A percentile compares a stretch with the other conserved stretches of the same genome.
phyloP scores from a whole-genome alignment of 2,888 invertebrate genomes.

The Lydus trimaculatus region DNA sequence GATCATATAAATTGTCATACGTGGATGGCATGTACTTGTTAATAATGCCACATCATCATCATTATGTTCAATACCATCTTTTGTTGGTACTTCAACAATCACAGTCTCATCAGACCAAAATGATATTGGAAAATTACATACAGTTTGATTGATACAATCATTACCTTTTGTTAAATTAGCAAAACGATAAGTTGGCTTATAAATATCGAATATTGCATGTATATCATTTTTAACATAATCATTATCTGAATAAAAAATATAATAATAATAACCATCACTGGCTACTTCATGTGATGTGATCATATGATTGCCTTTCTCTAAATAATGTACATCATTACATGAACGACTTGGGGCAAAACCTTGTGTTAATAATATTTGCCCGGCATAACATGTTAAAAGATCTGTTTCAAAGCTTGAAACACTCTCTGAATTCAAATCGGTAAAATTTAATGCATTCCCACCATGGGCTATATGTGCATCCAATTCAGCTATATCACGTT shows the following conservation, averaged over 20 bases:
- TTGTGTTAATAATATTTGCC: constrained; percentile 76
- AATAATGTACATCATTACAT: constrained; percentile 74
- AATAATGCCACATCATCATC: constrained; percentile 76
- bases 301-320: constrained; percentile 74
- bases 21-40: constrained; percentile 80
- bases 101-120: constrained; percentile 81
- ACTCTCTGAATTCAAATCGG: constrained; percentile 64
- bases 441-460: constrained; percentile 71
- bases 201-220: constrained; percentile 84
- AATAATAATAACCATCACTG: constrained; percentile 85
- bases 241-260: constrained; percentile 89
- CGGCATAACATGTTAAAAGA: constrained; percentile 77
- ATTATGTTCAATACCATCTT: constrained; percentile 80
- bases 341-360: constrained; percentile 73
- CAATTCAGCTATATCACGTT: constrained; percentile 54
- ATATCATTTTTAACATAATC: constrained; percentile 81
- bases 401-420: constrained; percentile 86
- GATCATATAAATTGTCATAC: constrained; percentile 79
- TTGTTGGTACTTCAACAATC: constrained; percentile 84
- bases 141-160: constrained; percentile 78
- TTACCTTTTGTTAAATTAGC: constrained; percentile 71
- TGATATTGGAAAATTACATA: constrained; percentile 76
- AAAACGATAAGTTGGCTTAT: constrained; percentile 83
- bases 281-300: constrained; percentile 74
- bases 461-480: constrained; percentile 81